Evolutionary conservation across 2,888 invertebrate genomes (phyloP), one percentile per base, ranked within the genome.

Genomic region (Dioctria rufipes): DNA sequence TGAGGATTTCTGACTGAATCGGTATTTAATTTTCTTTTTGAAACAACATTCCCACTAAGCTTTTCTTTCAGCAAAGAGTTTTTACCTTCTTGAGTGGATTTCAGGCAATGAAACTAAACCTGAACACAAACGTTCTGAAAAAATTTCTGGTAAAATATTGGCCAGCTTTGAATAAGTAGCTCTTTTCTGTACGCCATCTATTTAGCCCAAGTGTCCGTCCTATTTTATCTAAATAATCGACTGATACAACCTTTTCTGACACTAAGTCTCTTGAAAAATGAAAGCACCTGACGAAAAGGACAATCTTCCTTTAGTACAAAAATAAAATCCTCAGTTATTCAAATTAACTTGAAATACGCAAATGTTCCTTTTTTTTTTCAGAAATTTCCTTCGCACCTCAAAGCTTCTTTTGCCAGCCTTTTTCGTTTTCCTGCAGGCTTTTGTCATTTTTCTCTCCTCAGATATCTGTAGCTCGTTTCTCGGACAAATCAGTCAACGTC

Each of bases 401-500:
- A 77, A 77, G 77, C 77, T 46, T 61, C 37, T 77, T 63, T 63
- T 13, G 63, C 66, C 13, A 11, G 9, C 8, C 39, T 25, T 60
- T 77, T 77, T 77, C 25, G 25, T 46, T 77, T 46, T 63, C 39
- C n/a, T 66, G 37, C 63, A 77, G 25, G 63, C 46, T 63, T 77
- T 77, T 77, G 63, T 77, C 77, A 77, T 77, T 77, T 77, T 63
- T 77, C 39, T 25, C 25, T 77, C 77, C 63, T 61, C 39, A 77
- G 77, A 77, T 77, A 77, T 77, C 77, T 63, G n/a, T 77, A 37
- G 63, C 40, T 63, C 49, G 61, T 46, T 58, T 61, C 71, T 43
- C 65, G 82, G 80, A 73, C 80, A 82, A 82, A 82, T 82, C 82
- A 82, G 80, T 82, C 82, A 82, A 82, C 75, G 82, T 82, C 82